Percentiles rank a stretch among this genome's conserved stretches.
Conservation (phyloP, 2,888 invertebrate species). For the Argyra leucocephala region DNA sequence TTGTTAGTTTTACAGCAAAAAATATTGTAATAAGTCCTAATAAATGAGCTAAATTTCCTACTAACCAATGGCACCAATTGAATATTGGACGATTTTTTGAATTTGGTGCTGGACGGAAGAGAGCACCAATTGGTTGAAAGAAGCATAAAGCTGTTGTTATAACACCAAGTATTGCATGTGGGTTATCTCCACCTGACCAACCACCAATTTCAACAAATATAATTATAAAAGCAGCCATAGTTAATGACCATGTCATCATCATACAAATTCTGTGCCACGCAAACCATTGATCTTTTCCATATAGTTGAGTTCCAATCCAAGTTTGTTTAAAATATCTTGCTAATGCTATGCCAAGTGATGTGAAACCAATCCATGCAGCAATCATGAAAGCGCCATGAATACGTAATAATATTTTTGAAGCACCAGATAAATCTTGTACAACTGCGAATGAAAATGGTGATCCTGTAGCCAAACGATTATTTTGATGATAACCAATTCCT, state of each 20-base stretch:
- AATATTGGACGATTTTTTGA: constrained; percentile 69
- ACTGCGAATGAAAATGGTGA: constrained; percentile 54
- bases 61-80: constrained; percentile 86
- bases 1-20: constrained; percentile 76
- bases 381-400: constrained; percentile 82
- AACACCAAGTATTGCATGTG: constrained; percentile 74
- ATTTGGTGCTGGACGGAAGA: constrained; percentile 76
- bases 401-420: constrained; percentile 61
- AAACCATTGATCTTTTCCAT: constrained; percentile 89
- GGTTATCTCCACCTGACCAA: constrained; percentile 64
- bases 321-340: constrained; percentile 84
- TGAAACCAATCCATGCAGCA: constrained; percentile 78
- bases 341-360: constrained; percentile 74
- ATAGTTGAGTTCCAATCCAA: constrained; percentile 71
- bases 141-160: constrained; percentile 71
- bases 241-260: constrained; percentile 70
- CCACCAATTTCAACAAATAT: constrained; percentile 73
- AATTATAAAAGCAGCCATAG: constrained; percentile 65
- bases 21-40: constrained; percentile 87
- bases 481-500: constrained; percentile 59
- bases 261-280: constrained; percentile 84
- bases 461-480: constrained; percentile 52
- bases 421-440: constrained; percentile 52
- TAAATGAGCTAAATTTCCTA: constrained; percentile 80
- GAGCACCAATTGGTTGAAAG: constrained; percentile 77